These are phyloP conservation scores for Drosophila melanosoma DNA, from an alignment of 2,888 invertebrate genomes.

Conservation along the genomic window DNA sequence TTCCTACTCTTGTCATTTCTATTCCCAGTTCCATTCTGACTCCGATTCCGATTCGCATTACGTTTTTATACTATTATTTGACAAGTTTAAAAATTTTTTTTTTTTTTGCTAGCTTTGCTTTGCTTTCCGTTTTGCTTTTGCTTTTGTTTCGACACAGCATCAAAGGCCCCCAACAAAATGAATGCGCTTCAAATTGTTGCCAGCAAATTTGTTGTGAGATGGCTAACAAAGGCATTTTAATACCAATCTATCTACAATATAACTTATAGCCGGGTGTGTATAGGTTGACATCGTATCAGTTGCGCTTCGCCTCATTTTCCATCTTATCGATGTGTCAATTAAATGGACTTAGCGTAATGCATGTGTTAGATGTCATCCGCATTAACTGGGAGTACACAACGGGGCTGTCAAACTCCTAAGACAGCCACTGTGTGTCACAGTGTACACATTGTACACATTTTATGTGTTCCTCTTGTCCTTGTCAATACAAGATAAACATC, in stretches of 20 bases:
- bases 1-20: slow-evolving; percentile 20
- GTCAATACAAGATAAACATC: background rate
- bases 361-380: slow-evolving; percentile 51
- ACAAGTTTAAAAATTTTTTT: slow-evolving; percentile 32
- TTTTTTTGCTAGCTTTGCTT: slow-evolving; percentile 23
- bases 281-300: slow-evolving; percentile 35
- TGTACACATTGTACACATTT: slow-evolving; percentile 16
- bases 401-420: slow-evolving; percentile 39
- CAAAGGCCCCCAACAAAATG: slow-evolving; percentile 69
- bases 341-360: slow-evolving; percentile 70
- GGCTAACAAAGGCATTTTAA: slow-evolving; percentile 40
- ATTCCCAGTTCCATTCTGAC: slow-evolving; percentile 32
- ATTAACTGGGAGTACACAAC: slow-evolving; percentile 55
- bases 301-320: slow-evolving; percentile 29
- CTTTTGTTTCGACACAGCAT: slow-evolving; percentile 44
- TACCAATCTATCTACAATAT: background rate
- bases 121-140: slow-evolving; percentile 3
- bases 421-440: slow-evolving; percentile 18
- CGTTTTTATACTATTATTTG: slow-evolving; percentile 53
- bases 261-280: slow-evolving; percentile 8
- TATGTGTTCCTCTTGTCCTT: slow-evolving; percentile 1
- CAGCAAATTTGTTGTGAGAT: slow-evolving; percentile 69
- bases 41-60: slow-evolving; percentile 50
- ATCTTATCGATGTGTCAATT: slow-evolving; percentile 72
- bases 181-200: slow-evolving; percentile 73